Base-by-base conservation (phyloP, 2,797 vertebrate genomes). In the Eupleurogrammus muticus region DNA sequence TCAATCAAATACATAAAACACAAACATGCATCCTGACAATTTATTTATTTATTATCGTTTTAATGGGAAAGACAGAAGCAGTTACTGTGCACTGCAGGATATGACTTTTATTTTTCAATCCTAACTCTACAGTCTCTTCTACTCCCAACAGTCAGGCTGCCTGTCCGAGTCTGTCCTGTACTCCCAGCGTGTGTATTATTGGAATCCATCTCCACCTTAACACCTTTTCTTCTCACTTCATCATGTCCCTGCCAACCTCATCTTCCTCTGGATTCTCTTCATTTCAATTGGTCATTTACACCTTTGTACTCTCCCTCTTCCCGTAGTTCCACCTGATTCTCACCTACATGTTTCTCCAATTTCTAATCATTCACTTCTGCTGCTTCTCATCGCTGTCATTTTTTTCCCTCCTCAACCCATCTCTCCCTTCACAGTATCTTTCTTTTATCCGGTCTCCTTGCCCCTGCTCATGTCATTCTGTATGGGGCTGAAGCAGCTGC, bases 401-500 rank as follows among this genome's bases (percentile, higher is more conserved):
- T 44, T 44, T 17, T 16, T 19, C 6, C 16, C 17, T 58, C 49
- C 47, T 12, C 11, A 28, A 54, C 47, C 21, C 46, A 19, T 20
- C 16, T 17, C 20, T 7, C 5, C 63, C 14, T n/a, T 12, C 42
- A 1, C 10, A 12, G 10, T 12, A 11, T 38, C 5, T 28, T 38
- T 19, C 11, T 35, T 23, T 19, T 63, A n/a, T 35, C 32, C 42
- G 20, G 28, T 21, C 47, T n/a, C 9, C 2, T 19, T 7, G 6
- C 9, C 14, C 0, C 1, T 16, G 9, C 20, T 42, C 55, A 11
- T n/a, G 4, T 3, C 10, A 13, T 17, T 42, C 51, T 54, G 20
- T 44, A 42, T 17, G 23, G 60, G 28, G 50, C 71, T 49, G 36
- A 20, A 65, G 36, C 58, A 54, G 40, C 42, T 52, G 53, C 48